These are phyloP conservation scores for Volucella zonaria DNA, from an alignment of 2,888 invertebrate species.

Conservation along the genomic window DNA sequence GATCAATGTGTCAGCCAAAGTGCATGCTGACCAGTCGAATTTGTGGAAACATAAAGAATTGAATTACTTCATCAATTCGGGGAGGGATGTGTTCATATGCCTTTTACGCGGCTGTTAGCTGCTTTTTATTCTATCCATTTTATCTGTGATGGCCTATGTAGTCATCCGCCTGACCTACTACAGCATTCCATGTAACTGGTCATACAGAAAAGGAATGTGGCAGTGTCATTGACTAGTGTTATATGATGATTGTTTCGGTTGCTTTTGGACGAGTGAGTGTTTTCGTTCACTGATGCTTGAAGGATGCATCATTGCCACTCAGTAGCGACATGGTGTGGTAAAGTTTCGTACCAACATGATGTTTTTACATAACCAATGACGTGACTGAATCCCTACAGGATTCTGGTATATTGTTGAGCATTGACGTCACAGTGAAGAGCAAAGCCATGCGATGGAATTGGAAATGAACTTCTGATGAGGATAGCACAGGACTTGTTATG, in stretches of 20 bases:
- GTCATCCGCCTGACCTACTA: not conserved
- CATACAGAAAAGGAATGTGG: conserved; percentile 20
- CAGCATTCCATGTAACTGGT: conserved; percentile 1
- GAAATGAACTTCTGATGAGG: no score
- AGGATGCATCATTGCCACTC: no score
- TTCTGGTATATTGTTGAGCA: no score
- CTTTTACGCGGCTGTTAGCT: conserved; percentile 6
- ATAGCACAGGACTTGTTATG: no score
- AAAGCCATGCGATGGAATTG: no score
- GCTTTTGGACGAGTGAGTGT: not conserved
- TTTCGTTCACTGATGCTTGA: no score
- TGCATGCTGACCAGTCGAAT: conserved; percentile 37
- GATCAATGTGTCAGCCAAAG: conserved; percentile 35
- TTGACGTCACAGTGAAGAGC: no score
- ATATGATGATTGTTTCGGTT: conserved; percentile 45
- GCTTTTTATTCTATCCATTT: conserved; percentile 28
- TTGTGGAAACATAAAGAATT: conserved; percentile 49
- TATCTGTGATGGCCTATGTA: conserved; percentile 31
- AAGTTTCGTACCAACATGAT: no score
- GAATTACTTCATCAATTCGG: conserved; percentile 51
- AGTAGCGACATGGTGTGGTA: no score
- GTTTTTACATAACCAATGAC: no score
- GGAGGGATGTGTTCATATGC: not conserved
- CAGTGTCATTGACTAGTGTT: conserved; percentile 17
- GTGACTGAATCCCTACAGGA: no score